These are phyloP conservation scores for Calypte anna DNA, from an alignment of 2,113 vertebrate species.

Conservation along the genomic window DNA sequence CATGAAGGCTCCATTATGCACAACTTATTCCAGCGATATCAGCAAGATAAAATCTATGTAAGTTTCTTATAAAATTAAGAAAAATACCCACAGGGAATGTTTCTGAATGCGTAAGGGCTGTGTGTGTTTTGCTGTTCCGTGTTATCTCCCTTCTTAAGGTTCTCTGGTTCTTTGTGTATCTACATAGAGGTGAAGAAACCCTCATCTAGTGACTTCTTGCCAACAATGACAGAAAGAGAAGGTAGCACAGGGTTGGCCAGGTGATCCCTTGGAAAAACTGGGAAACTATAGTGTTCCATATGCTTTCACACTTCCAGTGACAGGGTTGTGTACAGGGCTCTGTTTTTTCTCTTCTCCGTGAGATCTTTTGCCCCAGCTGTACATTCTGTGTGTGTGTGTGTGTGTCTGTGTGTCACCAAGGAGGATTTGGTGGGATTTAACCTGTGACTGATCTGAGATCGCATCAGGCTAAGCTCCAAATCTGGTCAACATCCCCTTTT, in stretches of 20 bases:
- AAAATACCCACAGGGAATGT: not conserved
- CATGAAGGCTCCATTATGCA: constrained; percentile 96
- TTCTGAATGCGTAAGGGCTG: not conserved
- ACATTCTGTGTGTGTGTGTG: not conserved
- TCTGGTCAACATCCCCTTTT: not conserved
- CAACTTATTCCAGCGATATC: constrained; percentile 91
- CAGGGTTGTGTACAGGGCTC: not conserved
- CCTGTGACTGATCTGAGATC: not conserved
- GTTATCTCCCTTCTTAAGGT: not conserved
- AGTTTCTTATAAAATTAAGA: constrained; percentile 67
- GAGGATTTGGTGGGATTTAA: not conserved
- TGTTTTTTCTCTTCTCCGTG: not conserved
- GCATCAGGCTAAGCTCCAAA: not conserved
- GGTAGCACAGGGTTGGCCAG: not conserved
- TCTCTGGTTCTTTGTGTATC: not conserved
- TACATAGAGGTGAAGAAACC: accelerated
- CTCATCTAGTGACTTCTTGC: not conserved
- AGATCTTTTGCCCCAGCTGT: not conserved
- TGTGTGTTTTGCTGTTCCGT: not conserved
- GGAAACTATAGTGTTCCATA: not conserved
- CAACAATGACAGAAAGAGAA: accelerated
- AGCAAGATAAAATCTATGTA: constrained; percentile 90
- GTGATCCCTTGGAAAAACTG: not conserved
- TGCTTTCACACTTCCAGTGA: not conserved
- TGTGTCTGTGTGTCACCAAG: not conserved